Base-by-base conservation (phyloP, 2,888 invertebrate genomes). In the Ariolimax columbianus region DNA sequence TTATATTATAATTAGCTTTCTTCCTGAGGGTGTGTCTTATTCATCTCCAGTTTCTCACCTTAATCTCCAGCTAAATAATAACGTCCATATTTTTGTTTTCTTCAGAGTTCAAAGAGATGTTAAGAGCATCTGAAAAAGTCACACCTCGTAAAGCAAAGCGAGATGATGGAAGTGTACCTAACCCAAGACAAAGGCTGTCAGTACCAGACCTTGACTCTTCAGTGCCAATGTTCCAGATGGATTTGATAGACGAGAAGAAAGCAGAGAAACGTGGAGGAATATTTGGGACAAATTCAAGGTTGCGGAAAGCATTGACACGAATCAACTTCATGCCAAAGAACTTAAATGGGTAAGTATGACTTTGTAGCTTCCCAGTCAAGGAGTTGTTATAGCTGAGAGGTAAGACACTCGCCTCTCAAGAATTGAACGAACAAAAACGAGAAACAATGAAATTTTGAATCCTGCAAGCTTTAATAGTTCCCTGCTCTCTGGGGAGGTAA, bases 291-390 rank as follows among this genome's bases (percentile, higher is more conserved):
- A 97, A 97, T 92, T 96, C 97, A 89, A 95, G 97, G 91, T 95
- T 98, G 91, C 97, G 98, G 96, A 98, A 97, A 94, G 96, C 98
- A 92, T 95, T 97, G 91, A 97, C 97, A 91, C 97, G 97, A 95
- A 97, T 97, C 94, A 94, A 96, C 89, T 96, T 97, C 88, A 95
- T 93, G 83, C 90, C 92, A 43, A 92, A 92, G 87, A 92, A 88
- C 86, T 87, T 90, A 77, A 90, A 90, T 87, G 92, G 90, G 93
- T 92, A 79, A 81, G 89, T 87, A 47, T 73, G n/a, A 66, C 30
- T 33, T 30, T 33, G 66, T 33, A n/a, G n/a, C n/a, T n/a, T n/a
- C n/a, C n/a, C n/a, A n/a, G n/a, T n/a, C n/a, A n/a, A n/a, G n/a
- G n/a, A n/a, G 55, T 55, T 3, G n/a, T n/a, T n/a, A n/a, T n/a